These are phyloP conservation scores for Dipus sagitta DNA, from an alignment of 2,797 vertebrate genomes.

Conservation along the genomic window DNA sequence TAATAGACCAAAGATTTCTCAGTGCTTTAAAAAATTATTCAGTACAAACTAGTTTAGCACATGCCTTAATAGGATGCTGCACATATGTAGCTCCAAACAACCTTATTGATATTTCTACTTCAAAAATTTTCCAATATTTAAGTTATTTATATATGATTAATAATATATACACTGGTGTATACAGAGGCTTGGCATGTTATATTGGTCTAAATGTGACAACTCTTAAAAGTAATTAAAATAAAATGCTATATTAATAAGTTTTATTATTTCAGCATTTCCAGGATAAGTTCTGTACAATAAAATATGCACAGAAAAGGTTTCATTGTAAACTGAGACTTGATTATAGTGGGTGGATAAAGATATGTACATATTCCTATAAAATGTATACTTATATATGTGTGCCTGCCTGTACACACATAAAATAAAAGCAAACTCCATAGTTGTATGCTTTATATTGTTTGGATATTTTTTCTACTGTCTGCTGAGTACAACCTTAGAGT, in stretches of 20 bases:
- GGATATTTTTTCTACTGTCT: constrained; percentile 19
- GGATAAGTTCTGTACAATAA: constrained; percentile 19
- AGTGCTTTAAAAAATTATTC: neutral
- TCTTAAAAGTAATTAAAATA: constrained; percentile 21
- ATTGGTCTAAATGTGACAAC: neutral
- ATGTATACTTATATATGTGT: neutral
- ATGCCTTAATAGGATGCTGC: constrained; percentile 7
- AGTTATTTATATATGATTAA: neutral
- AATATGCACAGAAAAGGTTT: neutral
- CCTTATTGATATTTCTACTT: neutral
- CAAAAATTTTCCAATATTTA: neutral
- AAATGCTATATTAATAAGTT: constrained; percentile 16
- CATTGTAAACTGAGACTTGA: neutral
- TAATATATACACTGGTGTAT: neutral
- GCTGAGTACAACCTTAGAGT: constrained; percentile 53
- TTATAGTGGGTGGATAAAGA: neutral
- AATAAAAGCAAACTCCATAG: neutral
- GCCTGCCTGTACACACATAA: accelerated
- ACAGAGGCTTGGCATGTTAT: neutral
- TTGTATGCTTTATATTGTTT: constrained; percentile 24
- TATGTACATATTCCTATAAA: no score
- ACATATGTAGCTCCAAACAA: neutral
- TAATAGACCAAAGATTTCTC: neutral
- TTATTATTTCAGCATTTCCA: constrained; percentile 13
- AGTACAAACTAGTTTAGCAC: neutral